These are phyloP conservation scores for Eulemur albifrons DNA, from an alignment of 2,797 vertebrate species.

Conservation along the genomic window DNA sequence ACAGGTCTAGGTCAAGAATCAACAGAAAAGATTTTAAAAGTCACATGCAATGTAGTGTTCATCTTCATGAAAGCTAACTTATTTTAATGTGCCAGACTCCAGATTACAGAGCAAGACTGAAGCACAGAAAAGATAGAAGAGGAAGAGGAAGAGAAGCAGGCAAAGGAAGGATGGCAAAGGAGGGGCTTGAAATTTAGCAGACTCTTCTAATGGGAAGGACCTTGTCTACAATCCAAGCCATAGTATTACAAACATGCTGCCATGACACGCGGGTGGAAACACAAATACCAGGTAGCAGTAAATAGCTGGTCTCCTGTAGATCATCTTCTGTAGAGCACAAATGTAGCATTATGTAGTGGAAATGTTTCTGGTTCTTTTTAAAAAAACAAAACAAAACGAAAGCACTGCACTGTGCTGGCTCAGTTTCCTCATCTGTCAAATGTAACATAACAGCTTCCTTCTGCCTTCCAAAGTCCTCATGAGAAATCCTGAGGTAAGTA, in stretches of 20 bases:
- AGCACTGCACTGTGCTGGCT: background rate
- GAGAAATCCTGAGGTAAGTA: background rate
- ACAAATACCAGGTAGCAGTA: background rate
- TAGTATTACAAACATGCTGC: background rate
- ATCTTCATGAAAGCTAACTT: background rate
- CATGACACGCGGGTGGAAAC: background rate
- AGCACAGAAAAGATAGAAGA: background rate
- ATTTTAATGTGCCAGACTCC: background rate
- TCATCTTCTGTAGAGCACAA: background rate
- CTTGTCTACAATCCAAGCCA: background rate
- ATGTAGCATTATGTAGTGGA: background rate
- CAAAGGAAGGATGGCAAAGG: background rate
- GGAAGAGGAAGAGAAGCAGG: background rate
- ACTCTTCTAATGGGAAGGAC: background rate
- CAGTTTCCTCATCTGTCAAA: background rate
- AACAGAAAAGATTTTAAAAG: background rate
- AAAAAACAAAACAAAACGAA: background rate
- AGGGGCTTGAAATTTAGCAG: background rate
- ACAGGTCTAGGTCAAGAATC: background rate
- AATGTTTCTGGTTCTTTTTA: background rate
- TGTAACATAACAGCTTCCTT: background rate
- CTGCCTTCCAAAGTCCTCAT: background rate
- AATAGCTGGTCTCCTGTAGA: background rate
- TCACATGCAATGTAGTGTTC: background rate
- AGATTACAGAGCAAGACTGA: background rate